phyloP scores from a whole-genome alignment of 1,140 invertebrate genomes.

The Coptotermes formosanus region DNA sequence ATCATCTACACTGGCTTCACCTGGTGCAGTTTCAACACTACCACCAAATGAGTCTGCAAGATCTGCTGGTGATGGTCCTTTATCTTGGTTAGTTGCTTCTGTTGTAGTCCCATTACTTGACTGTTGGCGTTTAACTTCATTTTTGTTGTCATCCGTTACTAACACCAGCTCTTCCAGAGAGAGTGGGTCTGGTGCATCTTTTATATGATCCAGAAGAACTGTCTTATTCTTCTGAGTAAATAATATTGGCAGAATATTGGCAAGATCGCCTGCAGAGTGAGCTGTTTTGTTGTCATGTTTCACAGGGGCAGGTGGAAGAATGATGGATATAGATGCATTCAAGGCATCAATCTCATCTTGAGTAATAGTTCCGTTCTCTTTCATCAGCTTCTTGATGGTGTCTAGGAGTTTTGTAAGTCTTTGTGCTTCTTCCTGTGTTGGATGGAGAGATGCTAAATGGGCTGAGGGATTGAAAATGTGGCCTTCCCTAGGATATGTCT shows the following conservation, averaged over 20 bases:
- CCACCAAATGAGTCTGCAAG: slow-evolving; percentile 76
- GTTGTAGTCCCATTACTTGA: slow-evolving; percentile 36
- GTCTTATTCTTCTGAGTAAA: not conserved
- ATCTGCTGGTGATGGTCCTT: slow-evolving; percentile 57
- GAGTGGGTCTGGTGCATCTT: slow-evolving; percentile 47
- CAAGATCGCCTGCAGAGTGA: too few species aligned
- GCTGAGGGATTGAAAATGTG: slow-evolving; percentile 49
- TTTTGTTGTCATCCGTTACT: slow-evolving; percentile 43
- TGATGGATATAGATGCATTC: not conserved
- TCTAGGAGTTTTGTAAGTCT: slow-evolving; percentile 47
- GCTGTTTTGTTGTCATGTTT: not conserved
- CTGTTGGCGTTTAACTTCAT: slow-evolving; percentile 51
- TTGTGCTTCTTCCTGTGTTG: not conserved
- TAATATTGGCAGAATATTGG: not conserved
- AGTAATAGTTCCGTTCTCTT: slow-evolving; percentile 41
- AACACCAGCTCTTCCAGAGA: slow-evolving; percentile 47
- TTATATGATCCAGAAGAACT: slow-evolving; percentile 16
- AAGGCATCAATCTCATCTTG: slow-evolving; percentile 43
- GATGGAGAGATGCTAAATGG: slow-evolving; percentile 20
- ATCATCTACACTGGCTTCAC: slow-evolving; percentile 49
- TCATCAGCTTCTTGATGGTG: slow-evolving; percentile 50
- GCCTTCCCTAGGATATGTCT: slow-evolving; percentile 22
- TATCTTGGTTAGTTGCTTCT: not conserved
- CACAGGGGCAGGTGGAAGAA: not conserved
- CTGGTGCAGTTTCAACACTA: slow-evolving; percentile 50